A percentile compares a stretch with the other conserved stretches of the same genome.
Conservation (phyloP, 2,797 vertebrate species). For the Ficedula albicollis region DNA sequence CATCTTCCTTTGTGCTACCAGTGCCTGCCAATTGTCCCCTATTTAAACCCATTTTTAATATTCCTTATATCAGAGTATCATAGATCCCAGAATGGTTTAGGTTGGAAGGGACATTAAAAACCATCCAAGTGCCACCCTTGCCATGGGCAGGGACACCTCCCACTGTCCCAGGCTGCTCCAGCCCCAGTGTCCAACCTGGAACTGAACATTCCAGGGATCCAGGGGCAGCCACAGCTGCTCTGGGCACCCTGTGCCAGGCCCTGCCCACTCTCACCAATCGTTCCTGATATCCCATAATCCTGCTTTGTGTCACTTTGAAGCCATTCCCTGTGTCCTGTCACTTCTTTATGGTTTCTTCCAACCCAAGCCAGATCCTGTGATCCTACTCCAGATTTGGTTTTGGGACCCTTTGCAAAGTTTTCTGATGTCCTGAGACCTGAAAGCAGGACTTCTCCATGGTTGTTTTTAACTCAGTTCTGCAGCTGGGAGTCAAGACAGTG, state of each 20-base stretch:
- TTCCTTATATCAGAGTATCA: neutral
- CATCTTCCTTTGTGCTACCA: neutral
- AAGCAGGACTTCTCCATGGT: neutral
- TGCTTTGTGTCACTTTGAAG: rapidly evolving
- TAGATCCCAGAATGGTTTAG: neutral
- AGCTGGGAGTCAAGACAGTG: neutral
- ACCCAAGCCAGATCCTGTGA: neutral
- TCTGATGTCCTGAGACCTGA: neutral
- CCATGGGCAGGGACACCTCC: neutral
- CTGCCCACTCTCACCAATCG: neutral
- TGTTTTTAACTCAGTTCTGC: neutral
- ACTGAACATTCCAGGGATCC: neutral
- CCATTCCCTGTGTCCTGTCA: neutral
- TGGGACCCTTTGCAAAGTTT: neutral
- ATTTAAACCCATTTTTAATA: neutral
- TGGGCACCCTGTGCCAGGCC: rapidly evolving
- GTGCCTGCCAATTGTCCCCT: neutral
- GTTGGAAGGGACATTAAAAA: rapidly evolving
- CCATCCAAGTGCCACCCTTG: rapidly evolving
- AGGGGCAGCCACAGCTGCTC: neutral
- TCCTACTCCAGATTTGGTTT: neutral
- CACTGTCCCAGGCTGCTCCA: neutral
- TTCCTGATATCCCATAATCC: neutral
- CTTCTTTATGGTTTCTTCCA: neutral
- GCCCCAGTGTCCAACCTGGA: neutral